These are phyloP conservation scores for Poecilia wingei DNA, from an alignment of 2,797 vertebrate species.

Conservation along the genomic window DNA sequence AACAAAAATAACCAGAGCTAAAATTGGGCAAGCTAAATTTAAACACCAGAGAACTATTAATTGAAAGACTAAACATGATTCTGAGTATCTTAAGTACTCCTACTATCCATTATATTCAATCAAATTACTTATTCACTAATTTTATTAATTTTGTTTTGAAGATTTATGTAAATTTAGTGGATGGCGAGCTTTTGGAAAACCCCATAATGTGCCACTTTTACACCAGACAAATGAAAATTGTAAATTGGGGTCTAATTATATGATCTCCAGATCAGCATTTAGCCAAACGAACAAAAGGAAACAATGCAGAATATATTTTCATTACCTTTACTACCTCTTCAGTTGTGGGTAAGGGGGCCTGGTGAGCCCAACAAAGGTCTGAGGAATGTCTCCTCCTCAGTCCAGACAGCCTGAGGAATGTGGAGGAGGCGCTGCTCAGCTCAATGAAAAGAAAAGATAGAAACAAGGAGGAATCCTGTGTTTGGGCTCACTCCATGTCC, in stretches of 20 bases:
- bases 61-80: neutral
- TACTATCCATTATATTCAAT: neutral
- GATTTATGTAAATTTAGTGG: neutral
- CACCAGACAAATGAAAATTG: neutral
- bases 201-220: neutral
- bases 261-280: neutral
- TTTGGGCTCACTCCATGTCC: neutral
- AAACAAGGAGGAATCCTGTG: neutral
- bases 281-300: neutral
- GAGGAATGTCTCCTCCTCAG: slow-evolving; percentile 8
- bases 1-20: neutral
- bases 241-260: neutral
- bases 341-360: neutral
- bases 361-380: neutral
- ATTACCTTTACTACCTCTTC: neutral
- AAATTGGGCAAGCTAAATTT: neutral
- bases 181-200: neutral
- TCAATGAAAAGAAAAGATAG: slow-evolving; percentile 9
- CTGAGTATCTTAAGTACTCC: neutral
- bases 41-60: neutral
- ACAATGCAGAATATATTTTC: neutral
- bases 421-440: slow-evolving; percentile 2
- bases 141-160: neutral
- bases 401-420: slow-evolving; percentile 5
- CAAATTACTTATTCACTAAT: neutral